These are phyloP conservation scores for Calameuta filiformis DNA, from an alignment of 2,888 invertebrate genomes.

Conservation along the genomic window DNA sequence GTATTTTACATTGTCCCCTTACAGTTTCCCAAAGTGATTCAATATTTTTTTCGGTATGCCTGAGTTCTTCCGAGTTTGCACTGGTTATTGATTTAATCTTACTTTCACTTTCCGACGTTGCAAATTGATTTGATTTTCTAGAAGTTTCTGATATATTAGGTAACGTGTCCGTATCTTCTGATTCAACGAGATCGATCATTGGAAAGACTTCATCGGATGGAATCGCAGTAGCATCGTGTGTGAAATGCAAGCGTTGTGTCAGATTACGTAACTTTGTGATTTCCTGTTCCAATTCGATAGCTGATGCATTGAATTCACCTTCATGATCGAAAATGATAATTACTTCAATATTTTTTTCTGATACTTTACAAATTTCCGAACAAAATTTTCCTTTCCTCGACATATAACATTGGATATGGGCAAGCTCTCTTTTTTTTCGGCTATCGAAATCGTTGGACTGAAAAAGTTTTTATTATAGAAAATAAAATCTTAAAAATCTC, in stretches of 20 bases:
- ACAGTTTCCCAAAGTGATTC: neutral
- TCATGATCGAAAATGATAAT: neutral
- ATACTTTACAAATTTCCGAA: neutral
- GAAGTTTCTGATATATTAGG: neutral
- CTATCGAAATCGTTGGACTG: neutral
- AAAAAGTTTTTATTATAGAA: neutral
- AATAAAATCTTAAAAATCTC: neutral
- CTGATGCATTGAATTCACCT: neutral
- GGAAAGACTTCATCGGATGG: neutral
- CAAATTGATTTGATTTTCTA: neutral
- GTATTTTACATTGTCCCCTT: neutral
- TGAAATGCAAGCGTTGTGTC: neutral
- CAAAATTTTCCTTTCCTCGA: neutral
- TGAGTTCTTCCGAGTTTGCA: neutral
- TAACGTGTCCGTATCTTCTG: neutral
- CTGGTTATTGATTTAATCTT: neutral
- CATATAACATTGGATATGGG: neutral
- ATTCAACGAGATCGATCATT: neutral
- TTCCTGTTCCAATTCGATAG: neutral
- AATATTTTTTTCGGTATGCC: neutral
- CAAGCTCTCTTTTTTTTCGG: neutral
- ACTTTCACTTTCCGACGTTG: neutral
- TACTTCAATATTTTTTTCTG: neutral
- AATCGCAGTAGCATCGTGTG: neutral
- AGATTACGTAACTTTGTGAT: neutral